Base-by-base conservation (phyloP, 2,888 invertebrate genomes). In the Iselma pallidipennis region DNA sequence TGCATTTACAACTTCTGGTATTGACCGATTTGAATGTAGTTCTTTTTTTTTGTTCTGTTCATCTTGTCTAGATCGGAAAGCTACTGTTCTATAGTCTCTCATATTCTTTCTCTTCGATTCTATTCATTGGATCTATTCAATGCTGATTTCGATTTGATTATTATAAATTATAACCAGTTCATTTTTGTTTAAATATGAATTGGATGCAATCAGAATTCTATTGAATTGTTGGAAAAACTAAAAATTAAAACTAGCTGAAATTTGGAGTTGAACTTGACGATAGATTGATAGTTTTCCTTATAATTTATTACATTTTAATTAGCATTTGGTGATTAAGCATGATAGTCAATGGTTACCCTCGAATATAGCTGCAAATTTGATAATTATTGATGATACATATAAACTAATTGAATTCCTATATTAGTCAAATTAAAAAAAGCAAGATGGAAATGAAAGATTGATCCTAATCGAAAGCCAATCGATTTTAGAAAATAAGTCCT, bases 1-100 rank as follows among this genome's bases (percentile, higher is more conserved):
- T 58, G 49, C 52, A 59, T 65, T 65, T 62, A 56, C 50, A 63
- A 59, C 62, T 61, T 50, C 55, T 25, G 53, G 59, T 54, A 65
- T 62, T 65, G 53, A 63, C 57, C 60, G 33, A 53, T 14, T 29
- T 28, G 54, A 48, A 52, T 55, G 49, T 57, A 53, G 57, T 63
- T 57, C 48, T n/a, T 45, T 45, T 51, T 54, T 50, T 59, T 63
- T 16, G 28, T 51, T 51, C n/a, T n/a, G 6, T 6, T 31, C 23
- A 49, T 37, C 49, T 31, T 26, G 58, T 58, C 58, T 25, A 55
- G 28, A 49, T n/a, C n/a, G 1, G 31, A 5, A 14, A 14, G 58
- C 62, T 62, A 58, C 58, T 28, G 62, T 57, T 61, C 49, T 49
- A 21, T 52, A 53, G 52, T 51, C 56, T 51, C 26, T 12, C 23